Conservation (phyloP, 2,113 vertebrate genomes). For the Myxocyprinus asiaticus region DNA sequence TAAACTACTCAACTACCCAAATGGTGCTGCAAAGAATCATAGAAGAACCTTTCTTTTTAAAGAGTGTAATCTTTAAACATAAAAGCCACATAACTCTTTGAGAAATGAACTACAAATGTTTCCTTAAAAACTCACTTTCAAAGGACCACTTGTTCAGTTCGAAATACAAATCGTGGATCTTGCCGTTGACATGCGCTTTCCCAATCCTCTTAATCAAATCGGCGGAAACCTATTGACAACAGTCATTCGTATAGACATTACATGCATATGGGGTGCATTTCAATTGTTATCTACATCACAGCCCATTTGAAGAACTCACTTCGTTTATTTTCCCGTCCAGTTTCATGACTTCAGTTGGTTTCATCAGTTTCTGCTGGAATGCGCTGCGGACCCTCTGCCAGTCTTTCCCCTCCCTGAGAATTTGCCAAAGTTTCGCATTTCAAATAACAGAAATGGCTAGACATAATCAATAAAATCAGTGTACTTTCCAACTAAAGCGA, state of each 20-base stretch:
- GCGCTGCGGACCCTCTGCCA: constrained; percentile 95
- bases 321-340: constrained; percentile 88
- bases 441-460: neutral
- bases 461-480: neutral
- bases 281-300: too few species aligned
- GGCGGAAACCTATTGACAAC: constrained; percentile 66
- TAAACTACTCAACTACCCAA: too few species aligned
- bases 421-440: neutral
- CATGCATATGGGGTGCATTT: too few species aligned
- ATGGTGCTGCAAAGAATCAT: too few species aligned
- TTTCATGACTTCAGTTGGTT: constrained; percentile 87
- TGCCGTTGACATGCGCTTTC: constrained; percentile 72
- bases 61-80: too few species aligned
- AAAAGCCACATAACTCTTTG: too few species aligned
- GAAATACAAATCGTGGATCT: constrained; percentile 84
- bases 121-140: constrained; percentile 85
- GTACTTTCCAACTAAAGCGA: neutral
- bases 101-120: neutral
- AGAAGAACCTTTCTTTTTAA: too few species aligned
- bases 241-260: neutral
- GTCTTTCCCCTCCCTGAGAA: constrained; percentile 87
- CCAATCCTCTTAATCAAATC: constrained; percentile 87
- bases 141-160: constrained; percentile 98
- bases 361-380: constrained; percentile 97
- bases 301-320: constrained; percentile 66